Percentiles rank a stretch among this genome's conserved stretches.
Conservation (phyloP, 2,113 vertebrate species). For the Scortum barcoo region DNA sequence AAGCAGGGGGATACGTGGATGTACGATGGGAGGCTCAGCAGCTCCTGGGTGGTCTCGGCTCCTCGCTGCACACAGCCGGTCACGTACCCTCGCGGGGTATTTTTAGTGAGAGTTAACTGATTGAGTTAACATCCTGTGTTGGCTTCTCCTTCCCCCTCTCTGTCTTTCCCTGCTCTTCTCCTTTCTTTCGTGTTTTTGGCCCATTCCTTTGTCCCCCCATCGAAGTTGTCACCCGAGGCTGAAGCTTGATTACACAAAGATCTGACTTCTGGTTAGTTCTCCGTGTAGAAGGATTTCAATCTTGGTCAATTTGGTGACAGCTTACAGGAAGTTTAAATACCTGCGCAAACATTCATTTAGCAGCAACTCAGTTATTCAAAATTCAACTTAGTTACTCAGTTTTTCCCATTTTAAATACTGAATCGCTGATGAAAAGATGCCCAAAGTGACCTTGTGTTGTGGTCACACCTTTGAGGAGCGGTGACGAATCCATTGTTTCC, state of each 20-base stretch:
- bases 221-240: neutral
- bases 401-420: too few species aligned
- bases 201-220: neutral
- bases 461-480: neutral
- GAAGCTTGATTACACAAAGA: neutral
- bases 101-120: slow-evolving; percentile 73
- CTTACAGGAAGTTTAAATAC: neutral
- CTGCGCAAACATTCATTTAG: neutral
- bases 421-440: neutral
- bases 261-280: neutral
- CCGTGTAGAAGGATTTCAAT: neutral
- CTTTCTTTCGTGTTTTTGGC: slow-evolving; percentile 17
- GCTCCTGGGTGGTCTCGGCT: slow-evolving; percentile 82
- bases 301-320: neutral
- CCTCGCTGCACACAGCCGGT: slow-evolving; percentile 50
- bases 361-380: neutral
- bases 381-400: too few species aligned
- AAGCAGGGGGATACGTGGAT: slow-evolving; percentile 33
- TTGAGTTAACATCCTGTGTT: slow-evolving; percentile 78
- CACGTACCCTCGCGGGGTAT: slow-evolving; percentile 65
- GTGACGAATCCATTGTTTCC: neutral
- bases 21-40: slow-evolving; percentile 59
- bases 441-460: neutral
- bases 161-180: slow-evolving; percentile 16
- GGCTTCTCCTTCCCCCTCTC: slow-evolving; percentile 47